Conservation (phyloP, 2,113 vertebrate species). For the Spizaetus ornatus region DNA sequence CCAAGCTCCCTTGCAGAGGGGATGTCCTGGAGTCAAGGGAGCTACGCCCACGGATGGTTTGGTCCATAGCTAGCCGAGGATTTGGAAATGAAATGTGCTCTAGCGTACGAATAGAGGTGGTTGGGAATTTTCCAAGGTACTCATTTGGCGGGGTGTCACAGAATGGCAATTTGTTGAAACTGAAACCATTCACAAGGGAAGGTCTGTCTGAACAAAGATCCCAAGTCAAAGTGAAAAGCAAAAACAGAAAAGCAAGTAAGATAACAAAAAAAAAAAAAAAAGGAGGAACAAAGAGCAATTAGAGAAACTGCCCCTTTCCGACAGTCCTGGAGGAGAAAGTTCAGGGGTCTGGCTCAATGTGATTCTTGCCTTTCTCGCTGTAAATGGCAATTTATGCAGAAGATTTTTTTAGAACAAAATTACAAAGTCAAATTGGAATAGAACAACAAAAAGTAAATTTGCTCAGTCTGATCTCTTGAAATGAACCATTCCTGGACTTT, state of each 20-base stretch:
- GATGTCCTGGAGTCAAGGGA: not conserved
- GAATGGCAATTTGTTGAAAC: slow-evolving; percentile 51
- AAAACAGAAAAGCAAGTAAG: not conserved
- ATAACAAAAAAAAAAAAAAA: not conserved
- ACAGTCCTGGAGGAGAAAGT: not conserved
- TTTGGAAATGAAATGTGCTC: not conserved
- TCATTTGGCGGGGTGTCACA: slow-evolving; percentile 19
- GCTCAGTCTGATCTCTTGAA: not conserved
- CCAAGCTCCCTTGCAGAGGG: not conserved
- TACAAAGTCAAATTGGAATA: not conserved
- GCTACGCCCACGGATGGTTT: not conserved
- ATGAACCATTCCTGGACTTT: not conserved
- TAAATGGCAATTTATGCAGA: not conserved
- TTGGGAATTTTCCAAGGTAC: slow-evolving; percentile 27
- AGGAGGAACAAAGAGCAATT: not conserved
- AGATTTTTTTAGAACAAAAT: not conserved
- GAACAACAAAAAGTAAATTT: not conserved
- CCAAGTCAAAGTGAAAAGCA: not conserved
- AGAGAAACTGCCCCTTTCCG: not conserved
- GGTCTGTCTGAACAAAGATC: slow-evolving; percentile 37
- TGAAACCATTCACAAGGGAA: slow-evolving; percentile 39
- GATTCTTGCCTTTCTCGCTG: not conserved
- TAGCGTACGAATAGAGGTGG: not conserved
- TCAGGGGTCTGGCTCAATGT: fast-evolving
- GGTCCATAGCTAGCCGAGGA: not conserved